Evolutionary conservation across 2,113 vertebrate species (phyloP).

Genomic region (Pycnonotus jocosus): DNA sequence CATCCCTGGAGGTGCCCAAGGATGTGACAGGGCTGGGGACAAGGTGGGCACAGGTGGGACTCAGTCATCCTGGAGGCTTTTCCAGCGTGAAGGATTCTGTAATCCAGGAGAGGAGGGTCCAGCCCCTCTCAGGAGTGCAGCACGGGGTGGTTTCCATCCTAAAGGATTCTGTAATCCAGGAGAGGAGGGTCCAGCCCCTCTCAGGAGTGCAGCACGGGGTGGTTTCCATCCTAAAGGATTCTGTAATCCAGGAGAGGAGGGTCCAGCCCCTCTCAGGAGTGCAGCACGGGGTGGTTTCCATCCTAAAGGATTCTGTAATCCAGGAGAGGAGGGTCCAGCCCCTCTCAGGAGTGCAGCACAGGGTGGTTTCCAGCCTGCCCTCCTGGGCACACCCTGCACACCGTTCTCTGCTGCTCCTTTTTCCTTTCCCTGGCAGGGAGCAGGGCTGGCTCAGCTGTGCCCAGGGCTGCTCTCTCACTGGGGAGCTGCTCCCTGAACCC

Average conservation of each 20-base stretch:
- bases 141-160: too few species aligned
- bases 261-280: neutral
- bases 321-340: neutral
- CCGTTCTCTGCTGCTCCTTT: neutral
- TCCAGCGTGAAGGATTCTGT: neutral
- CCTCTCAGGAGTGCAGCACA: neutral
- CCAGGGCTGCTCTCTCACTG: neutral
- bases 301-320: accelerated
- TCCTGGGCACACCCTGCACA: neutral
- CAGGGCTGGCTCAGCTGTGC: neutral
- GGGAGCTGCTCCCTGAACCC: neutral
- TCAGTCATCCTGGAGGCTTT: neutral
- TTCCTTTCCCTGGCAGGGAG: neutral
- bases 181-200: neutral
- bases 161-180: accelerated
- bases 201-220: neutral
- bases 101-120: neutral
- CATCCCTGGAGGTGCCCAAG: neutral
- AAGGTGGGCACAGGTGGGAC: neutral
- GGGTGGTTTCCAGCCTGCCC: neutral
- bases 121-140: neutral
- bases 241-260: neutral
- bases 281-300: neutral
- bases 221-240: neutral
- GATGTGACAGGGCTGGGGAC: neutral